phyloP scores from a whole-genome alignment of 2,888 invertebrate species.

The Limnephilus auricula region DNA sequence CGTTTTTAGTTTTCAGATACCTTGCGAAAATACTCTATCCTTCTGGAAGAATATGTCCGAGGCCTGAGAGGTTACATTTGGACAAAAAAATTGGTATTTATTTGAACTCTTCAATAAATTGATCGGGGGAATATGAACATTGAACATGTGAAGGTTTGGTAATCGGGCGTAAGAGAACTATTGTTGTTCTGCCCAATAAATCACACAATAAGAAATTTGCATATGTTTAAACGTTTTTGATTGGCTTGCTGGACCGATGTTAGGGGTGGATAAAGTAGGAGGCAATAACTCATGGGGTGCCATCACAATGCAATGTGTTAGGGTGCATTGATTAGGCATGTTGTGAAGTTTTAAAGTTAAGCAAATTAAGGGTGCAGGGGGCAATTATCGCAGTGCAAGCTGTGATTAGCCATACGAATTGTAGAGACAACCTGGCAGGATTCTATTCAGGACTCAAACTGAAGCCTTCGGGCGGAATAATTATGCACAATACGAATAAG shows the following conservation, averaged over 20 bases:
- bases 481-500: background rate
- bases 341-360: slow-evolving; percentile 50
- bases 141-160: background rate
- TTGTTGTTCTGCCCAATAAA: slow-evolving; percentile 47
- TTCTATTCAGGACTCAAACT: background rate
- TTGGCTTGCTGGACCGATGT: slow-evolving; percentile 41
- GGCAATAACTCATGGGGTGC: slow-evolving; percentile 39
- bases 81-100: background rate
- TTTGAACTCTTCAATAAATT: background rate
- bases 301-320: slow-evolving; percentile 3
- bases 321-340: slow-evolving; percentile 46
- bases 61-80: background rate
- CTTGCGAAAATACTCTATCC: too few relatives aligned
- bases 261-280: background rate
- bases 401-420: background rate
- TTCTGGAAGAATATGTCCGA: too few relatives aligned
- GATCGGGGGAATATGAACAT: background rate
- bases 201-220: slow-evolving; percentile 53
- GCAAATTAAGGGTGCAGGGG: slow-evolving; percentile 22
- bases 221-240: slow-evolving; percentile 42
- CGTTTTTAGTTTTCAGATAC: too few relatives aligned
- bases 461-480: background rate
- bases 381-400: slow-evolving; percentile 33
- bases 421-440: background rate
- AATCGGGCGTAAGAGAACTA: slow-evolving; percentile 30